phyloP scores from a whole-genome alignment of 2,797 vertebrate genomes.

The Darevskia mixta region DNA sequence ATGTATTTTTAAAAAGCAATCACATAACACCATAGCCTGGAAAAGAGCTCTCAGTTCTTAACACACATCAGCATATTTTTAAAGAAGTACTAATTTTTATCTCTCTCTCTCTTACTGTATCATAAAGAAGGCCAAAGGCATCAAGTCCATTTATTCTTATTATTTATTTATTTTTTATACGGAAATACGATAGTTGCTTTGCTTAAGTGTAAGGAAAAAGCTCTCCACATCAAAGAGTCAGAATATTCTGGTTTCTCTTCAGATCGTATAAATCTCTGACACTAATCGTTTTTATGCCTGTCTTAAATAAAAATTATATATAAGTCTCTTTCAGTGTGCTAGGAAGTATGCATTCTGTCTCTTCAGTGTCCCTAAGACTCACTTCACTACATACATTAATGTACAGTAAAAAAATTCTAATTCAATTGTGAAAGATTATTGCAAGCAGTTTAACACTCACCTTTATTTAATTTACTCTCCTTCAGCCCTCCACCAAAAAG shows the following conservation, averaged over 20 bases:
- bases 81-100: neutral
- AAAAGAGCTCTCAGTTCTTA: neutral
- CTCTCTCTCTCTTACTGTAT: neutral
- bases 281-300: neutral
- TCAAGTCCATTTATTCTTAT: neutral
- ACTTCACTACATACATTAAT: neutral
- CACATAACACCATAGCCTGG: neutral
- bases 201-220: neutral
- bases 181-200: neutral
- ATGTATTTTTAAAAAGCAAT: neutral
- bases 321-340: neutral
- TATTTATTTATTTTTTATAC: neutral
- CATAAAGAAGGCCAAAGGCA: neutral
- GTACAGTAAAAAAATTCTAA: neutral
- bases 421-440: neutral
- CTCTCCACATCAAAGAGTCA: neutral
- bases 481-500: slow-evolving; percentile 81
- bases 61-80: neutral
- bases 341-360: neutral
- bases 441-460: slow-evolving; percentile 47
- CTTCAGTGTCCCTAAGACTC: neutral
- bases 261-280: neutral
- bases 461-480: slow-evolving; percentile 59
- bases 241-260: neutral
- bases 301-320: neutral